Conservation (phyloP, 1,140 invertebrate genomes). For the Platorchestia sp. region DNA sequence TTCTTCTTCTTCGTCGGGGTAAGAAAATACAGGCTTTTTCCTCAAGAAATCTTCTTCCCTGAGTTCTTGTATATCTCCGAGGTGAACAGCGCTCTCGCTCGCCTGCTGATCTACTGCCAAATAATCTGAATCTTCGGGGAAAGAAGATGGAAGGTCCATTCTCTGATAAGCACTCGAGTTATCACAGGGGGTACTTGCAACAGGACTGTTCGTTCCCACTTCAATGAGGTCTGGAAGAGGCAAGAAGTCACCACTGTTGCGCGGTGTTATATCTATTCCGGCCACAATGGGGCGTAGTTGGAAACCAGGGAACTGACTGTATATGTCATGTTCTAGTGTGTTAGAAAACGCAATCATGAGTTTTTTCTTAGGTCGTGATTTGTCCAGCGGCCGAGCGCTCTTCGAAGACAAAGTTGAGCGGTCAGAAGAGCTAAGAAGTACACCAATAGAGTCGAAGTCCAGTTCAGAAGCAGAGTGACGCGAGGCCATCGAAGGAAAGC, state of each 20-base stretch:
- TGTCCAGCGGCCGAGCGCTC: not conserved
- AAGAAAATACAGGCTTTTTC: constrained; percentile 33
- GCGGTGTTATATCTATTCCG: not conserved
- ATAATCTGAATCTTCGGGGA: not conserved
- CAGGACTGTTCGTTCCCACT: not conserved
- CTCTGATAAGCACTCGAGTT: too few relatives aligned
- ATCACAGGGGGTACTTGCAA: not conserved
- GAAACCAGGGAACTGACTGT: not conserved
- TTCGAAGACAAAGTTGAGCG: constrained; percentile 24
- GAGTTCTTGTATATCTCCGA: constrained; percentile 14
- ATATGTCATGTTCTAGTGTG: not conserved
- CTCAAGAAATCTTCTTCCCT: constrained; percentile 17
- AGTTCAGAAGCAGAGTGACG: constrained; percentile 14
- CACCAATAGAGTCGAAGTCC: constrained; percentile 25
- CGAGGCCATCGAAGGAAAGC: constrained; percentile 11
- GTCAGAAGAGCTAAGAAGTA: not conserved
- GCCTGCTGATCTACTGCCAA: not conserved
- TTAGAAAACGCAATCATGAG: not conserved
- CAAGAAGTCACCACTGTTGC: not conserved
- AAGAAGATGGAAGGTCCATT: not conserved
- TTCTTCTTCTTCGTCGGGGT: constrained; percentile 29
- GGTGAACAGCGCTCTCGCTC: not conserved
- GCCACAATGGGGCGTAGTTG: not conserved
- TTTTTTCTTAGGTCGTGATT: not conserved
- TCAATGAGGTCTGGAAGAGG: not conserved